Conservation (phyloP, 1,140 invertebrate species). For the Magallana angulata region DNA sequence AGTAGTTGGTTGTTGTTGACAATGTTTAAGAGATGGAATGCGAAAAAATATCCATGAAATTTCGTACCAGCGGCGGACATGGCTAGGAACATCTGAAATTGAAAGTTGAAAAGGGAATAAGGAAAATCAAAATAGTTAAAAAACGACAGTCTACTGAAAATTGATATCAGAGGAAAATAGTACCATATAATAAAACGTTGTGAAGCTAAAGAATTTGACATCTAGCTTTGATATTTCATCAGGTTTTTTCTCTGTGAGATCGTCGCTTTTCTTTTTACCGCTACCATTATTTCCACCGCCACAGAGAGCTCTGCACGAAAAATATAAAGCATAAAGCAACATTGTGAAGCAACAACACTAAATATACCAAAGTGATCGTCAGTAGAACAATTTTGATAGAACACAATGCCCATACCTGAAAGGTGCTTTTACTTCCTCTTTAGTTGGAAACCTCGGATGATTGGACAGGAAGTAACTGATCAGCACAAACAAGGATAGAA, state of each 20-base stretch:
- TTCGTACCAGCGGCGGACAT: slow-evolving; percentile 77
- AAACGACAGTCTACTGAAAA: not conserved
- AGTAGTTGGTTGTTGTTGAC: slow-evolving; percentile 79
- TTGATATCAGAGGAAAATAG: not conserved
- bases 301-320: slow-evolving; percentile 58
- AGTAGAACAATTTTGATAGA: no score
- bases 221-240: slow-evolving; percentile 76
- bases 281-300: slow-evolving; percentile 35
- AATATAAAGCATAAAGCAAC: not conserved
- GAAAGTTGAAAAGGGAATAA: not conserved
- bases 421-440: slow-evolving; percentile 66
- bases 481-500: slow-evolving; percentile 76
- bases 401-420: slow-evolving; percentile 61
- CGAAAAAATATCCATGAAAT: slow-evolving; percentile 79
- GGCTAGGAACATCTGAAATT: slow-evolving; percentile 75
- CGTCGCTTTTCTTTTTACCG: slow-evolving; percentile 51
- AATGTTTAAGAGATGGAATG: slow-evolving; percentile 79
- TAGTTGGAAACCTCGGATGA: slow-evolving; percentile 74
- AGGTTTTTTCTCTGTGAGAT: slow-evolving; percentile 60
- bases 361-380: no score
- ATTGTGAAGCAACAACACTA: not conserved
- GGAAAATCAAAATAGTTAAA: not conserved
- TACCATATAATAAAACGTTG: slow-evolving; percentile 79
- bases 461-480: slow-evolving; percentile 79
- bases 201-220: slow-evolving; percentile 78